Conservation (phyloP, 2,888 invertebrate species). For the Toxonevra muliebris region DNA sequence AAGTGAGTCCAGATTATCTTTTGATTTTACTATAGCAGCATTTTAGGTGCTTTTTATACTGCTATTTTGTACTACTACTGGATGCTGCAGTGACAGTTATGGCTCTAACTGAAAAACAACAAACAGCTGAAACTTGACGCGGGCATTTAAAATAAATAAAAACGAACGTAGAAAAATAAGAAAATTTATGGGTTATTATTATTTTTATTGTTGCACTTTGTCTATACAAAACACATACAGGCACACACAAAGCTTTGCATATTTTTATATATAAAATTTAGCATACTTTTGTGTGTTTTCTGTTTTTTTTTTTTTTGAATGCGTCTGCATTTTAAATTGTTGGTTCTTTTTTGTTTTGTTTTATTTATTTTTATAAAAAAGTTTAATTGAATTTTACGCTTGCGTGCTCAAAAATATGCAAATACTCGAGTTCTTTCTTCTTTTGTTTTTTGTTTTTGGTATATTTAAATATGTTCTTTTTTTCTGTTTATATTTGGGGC, state of each 20-base stretch:
- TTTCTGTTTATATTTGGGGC: no score
- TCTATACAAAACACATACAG: slow-evolving; percentile 3
- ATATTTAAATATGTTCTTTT: no score
- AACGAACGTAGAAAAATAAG: neutral
- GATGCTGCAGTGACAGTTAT: no score
- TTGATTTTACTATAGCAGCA: neutral
- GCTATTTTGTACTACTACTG: neutral
- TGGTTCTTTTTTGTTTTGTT: neutral
- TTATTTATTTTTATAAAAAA: neutral
- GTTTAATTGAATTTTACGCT: slow-evolving; percentile 49
- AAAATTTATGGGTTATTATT: slow-evolving; percentile 32
- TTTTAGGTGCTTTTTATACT: neutral
- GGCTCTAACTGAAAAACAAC: neutral
- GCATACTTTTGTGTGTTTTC: no score
- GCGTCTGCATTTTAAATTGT: neutral
- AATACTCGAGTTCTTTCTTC: neutral
- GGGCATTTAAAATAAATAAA: neutral
- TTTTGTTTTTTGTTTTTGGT: no score
- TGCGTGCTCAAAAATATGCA: slow-evolving; percentile 37
- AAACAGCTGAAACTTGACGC: neutral
- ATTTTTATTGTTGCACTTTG: slow-evolving; percentile 36
- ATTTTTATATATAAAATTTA: no score
- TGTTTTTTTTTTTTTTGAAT: neutral
- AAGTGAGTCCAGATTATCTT: no score
- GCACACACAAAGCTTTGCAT: neutral